Evolutionary conservation across 2,888 invertebrate genomes (phyloP).

Genomic region (Diarsia dahlii): DNA sequence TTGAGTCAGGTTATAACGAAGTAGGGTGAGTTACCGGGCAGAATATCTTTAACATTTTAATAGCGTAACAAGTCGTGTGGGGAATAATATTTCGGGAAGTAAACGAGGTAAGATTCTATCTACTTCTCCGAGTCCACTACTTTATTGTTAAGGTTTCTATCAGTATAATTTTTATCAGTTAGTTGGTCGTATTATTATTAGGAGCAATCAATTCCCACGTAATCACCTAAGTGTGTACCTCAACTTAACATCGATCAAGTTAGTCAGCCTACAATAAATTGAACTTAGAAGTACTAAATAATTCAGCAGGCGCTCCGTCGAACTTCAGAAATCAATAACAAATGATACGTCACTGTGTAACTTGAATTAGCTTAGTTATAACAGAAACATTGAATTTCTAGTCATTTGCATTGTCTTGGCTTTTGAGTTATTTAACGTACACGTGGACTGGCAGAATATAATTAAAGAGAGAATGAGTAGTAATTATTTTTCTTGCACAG

Average conservation of each 20-base stretch:
- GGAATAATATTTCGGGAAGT: background rate
- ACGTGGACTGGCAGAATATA: background rate
- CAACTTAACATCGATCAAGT: constrained; percentile 1
- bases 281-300: constrained; percentile 36
- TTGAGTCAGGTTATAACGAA: constrained; percentile 5
- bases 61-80: background rate
- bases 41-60: background rate
- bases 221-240: background rate
- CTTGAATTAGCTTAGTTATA: constrained; percentile 10
- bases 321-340: constrained; percentile 29
- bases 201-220: background rate
- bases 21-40: background rate
- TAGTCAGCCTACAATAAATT: constrained; percentile 14
- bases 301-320: constrained; percentile 25
- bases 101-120: background rate
- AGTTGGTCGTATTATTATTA: background rate
- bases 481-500: too few species aligned
- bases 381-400: background rate
- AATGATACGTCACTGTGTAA: constrained; percentile 21
- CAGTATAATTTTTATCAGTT: too few species aligned
- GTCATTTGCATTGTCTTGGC: background rate
- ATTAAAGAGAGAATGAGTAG: too few species aligned
- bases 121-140: background rate
- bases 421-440: background rate
- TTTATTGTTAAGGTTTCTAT: background rate